Conservation (phyloP, 2,888 invertebrate species). For the Eulithis testata region DNA sequence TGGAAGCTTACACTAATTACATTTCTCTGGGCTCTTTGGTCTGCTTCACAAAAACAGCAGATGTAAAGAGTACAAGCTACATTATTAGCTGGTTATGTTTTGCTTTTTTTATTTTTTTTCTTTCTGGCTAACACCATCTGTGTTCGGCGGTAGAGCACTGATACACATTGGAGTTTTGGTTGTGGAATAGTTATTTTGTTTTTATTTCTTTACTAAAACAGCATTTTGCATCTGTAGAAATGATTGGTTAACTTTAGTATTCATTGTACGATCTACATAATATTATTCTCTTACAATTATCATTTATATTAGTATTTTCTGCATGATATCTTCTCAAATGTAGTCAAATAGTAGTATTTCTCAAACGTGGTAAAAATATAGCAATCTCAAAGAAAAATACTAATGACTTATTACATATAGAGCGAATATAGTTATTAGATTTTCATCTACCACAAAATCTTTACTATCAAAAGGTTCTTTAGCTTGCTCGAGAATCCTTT, state of each 20-base stretch:
- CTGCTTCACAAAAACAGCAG: slow-evolving; percentile 79
- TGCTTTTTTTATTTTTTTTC: slow-evolving; percentile 70
- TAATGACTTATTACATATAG: not conserved
- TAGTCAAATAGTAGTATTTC: too few species aligned
- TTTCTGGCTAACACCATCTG: slow-evolving; percentile 78
- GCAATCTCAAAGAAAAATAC: too few species aligned
- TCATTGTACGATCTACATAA: too few species aligned
- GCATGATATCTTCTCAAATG: too few species aligned
- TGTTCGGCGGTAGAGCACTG: slow-evolving; percentile 62
- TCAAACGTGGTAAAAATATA: too few species aligned
- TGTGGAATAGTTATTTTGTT: slow-evolving; percentile 9
- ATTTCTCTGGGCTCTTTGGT: slow-evolving; percentile 64
- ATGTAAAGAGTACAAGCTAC: slow-evolving; percentile 70
- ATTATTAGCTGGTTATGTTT: slow-evolving; percentile 76
- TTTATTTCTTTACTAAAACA: not conserved
- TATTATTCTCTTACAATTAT: too few species aligned
- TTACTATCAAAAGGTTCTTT: not conserved
- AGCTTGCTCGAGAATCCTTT: slow-evolving; percentile 30
- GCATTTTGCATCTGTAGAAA: too few species aligned
- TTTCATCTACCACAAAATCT: not conserved
- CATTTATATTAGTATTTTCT: too few species aligned
- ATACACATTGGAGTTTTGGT: slow-evolving; percentile 52
- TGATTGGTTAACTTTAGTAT: too few species aligned
- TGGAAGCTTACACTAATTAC: slow-evolving; percentile 77
- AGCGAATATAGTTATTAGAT: too few species aligned